Base-by-base conservation (phyloP, 2,888 invertebrate species). In the Nineta flava region DNA sequence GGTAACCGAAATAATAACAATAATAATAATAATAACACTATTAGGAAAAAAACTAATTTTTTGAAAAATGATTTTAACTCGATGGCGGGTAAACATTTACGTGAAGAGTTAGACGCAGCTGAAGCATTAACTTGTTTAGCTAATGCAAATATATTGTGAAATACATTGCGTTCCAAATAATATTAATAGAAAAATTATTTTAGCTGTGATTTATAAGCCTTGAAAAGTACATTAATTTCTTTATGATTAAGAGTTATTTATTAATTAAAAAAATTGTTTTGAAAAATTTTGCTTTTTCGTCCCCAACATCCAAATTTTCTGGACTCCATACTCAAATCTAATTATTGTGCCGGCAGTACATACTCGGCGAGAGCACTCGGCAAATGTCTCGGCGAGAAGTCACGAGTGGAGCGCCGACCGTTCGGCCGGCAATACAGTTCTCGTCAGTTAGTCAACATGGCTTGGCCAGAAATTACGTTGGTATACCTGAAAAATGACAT, bases 21-120 rank as follows among this genome's bases (percentile, higher is more conserved):
- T 26, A 26, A 26, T 26, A 49, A 40, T 19, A 42, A 10, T 56
- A 61, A 31, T 53, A 65, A 54, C 15, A 60, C 57, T 53, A 68
- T 45, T 50, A 68, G 51, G 46, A 59, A 57, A 48, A 55, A 52
- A 35, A 49, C 46, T 1, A 53, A 45, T 16, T 13, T 31, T 12
- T 10, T 52, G 3, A 47, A 48, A 17, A 52, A 52, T 15, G 53
- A 53, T 46, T 42, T 49, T 45, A 44, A 51, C 46, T 13, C 53
- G 51, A 47, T 50, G 51, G 32, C 51, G 52, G 35, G 56, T 55
- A 41, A 66, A 48, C 81, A 83, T 61, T 81, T 79, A 49, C 74
- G 77, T 57, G 83, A 83, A 59, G 84, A 85, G 61, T 70, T 85
- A 17, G 84, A 84, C 60, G 84, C 84, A 0, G 84, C 84, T 1